Evolutionary conservation across 2,797 vertebrate species (phyloP).

Genomic region (Sphenopsis melanotis): DNA sequence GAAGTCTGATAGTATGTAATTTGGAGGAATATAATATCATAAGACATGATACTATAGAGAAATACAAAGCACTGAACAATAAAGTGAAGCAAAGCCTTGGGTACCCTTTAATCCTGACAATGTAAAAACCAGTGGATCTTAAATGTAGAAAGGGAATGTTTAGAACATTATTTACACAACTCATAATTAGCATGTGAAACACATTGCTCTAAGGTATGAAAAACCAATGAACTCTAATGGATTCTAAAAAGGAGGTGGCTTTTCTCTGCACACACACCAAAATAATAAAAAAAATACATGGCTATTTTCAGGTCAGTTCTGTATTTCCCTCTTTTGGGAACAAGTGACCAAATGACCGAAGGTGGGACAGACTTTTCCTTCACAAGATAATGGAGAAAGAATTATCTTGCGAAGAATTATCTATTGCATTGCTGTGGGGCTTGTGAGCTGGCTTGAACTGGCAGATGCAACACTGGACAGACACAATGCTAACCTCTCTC

Average conservation of each 20-base stretch:
- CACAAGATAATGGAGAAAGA: not conserved
- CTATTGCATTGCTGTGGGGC: not conserved
- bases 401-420: not conserved
- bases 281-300: not conserved
- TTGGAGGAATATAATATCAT: not conserved
- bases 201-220: conserved; percentile 20
- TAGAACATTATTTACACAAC: conserved; percentile 9
- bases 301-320: not conserved
- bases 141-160: conserved; percentile 4
- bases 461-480: not conserved
- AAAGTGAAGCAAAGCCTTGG: not conserved
- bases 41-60: not conserved
- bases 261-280: not conserved
- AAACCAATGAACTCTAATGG: not conserved
- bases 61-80: not conserved
- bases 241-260: not conserved
- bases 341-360: not conserved
- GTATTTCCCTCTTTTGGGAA: not conserved
- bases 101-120: not conserved
- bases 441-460: not conserved
- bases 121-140: not conserved
- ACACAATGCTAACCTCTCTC: not conserved
- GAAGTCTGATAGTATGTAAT: not conserved
- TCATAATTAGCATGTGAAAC: conserved; percentile 15
- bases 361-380: not conserved